phyloP scores from a whole-genome alignment of 2,888 invertebrate species.

The Sphaeridia pumilis region DNA sequence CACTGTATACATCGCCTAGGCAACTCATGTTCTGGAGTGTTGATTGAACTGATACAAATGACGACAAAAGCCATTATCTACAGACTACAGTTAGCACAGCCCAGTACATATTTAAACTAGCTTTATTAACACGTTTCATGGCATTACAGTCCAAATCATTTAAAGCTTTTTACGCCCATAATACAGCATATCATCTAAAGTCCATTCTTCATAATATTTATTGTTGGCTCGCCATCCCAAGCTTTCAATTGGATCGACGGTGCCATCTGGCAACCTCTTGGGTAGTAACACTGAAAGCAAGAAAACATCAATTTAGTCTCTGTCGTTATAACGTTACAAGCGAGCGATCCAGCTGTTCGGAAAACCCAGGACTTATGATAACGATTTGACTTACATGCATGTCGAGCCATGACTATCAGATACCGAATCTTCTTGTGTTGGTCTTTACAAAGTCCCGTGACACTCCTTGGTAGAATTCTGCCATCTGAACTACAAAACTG shows the following conservation, averaged over 20 bases:
- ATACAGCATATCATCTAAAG: conserved; percentile 28
- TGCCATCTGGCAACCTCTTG: conserved; percentile 4
- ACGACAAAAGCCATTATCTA: too few relatives aligned
- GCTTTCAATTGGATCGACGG: conserved; percentile 4
- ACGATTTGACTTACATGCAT: conserved; percentile 67
- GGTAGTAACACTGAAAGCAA: conserved; percentile 10
- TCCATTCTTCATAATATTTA: conserved; percentile 63
- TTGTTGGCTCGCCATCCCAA: conserved; percentile 59
- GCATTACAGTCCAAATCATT: too few relatives aligned
- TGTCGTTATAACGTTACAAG: too few relatives aligned
- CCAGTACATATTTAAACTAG: too few relatives aligned
- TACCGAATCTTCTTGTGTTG: conserved; percentile 65
- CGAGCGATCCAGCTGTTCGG: too few relatives aligned
- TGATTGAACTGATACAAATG: too few relatives aligned
- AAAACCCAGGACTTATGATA: too few relatives aligned
- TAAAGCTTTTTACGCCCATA: conserved; percentile 19
- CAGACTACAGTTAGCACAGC: too few relatives aligned
- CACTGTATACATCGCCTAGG: too few relatives aligned
- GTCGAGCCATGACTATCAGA: conserved; percentile 76
- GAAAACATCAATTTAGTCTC: too few relatives aligned
- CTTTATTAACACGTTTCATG: too few relatives aligned
- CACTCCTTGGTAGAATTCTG: conserved; percentile 62
- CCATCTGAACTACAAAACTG: conserved; percentile 77
- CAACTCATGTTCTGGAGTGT: too few relatives aligned
- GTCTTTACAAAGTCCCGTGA: conserved; percentile 62